Conservation (phyloP, 1,140 invertebrate genomes). For the Calephelis virginiensis region DNA sequence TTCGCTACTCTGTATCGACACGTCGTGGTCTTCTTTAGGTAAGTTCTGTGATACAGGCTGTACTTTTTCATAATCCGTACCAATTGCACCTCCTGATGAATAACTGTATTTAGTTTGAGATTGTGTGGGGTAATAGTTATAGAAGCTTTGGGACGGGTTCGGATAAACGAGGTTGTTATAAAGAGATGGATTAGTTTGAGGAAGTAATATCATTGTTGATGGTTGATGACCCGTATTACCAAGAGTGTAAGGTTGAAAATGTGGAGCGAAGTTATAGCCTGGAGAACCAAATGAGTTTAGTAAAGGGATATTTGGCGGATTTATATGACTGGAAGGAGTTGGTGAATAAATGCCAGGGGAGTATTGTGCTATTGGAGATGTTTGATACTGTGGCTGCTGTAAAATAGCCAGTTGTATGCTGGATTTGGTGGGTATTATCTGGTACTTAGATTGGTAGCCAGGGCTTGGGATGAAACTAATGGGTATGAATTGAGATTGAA, state of each 20-base stretch:
- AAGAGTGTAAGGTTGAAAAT: conserved; percentile 45
- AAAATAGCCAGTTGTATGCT: conserved; percentile 57
- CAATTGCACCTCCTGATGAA: conserved; percentile 40
- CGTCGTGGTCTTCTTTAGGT: conserved; percentile 53
- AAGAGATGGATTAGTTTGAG: conserved; percentile 51
- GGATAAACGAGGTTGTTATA: conserved; percentile 62
- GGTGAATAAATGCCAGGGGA: conserved; percentile 47
- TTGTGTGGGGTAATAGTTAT: conserved; percentile 65
- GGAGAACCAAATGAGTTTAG: conserved; percentile 31
- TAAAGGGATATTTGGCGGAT: conserved; percentile 30
- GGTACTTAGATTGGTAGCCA: conserved; percentile 66
- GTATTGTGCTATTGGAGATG: conserved; percentile 44
- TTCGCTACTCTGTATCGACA: conserved; percentile 45
- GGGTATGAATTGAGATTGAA: conserved; percentile 59
- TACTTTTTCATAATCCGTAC: conserved; percentile 59
- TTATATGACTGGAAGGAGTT: conserved; percentile 38
- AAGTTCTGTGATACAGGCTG: conserved; percentile 42
- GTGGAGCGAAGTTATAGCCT: conserved; percentile 45
- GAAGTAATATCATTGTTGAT: conserved; percentile 59
- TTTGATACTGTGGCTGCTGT: conserved; percentile 44
- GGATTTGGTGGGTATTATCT: conserved; percentile 50
- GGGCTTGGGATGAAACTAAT: conserved; percentile 61
- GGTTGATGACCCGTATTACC: conserved; percentile 49
- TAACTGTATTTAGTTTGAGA: conserved; percentile 63
- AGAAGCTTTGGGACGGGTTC: conserved; percentile 58